Evolutionary conservation across 2,888 invertebrate species (phyloP), one percentile per base, ranked within the genome.

Genomic region (Acleris sparsana): DNA sequence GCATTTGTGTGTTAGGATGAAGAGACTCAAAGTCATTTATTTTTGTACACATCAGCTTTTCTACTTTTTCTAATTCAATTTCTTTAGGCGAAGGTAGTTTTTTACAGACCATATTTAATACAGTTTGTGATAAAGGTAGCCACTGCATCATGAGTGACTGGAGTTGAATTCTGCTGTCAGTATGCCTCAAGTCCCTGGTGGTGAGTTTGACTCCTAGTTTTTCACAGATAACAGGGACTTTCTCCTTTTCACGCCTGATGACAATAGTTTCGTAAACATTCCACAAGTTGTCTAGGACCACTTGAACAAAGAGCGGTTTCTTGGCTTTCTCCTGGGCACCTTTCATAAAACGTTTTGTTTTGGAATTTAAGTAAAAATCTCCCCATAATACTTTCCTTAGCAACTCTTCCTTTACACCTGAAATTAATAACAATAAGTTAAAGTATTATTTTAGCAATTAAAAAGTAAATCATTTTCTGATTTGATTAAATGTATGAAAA

Each of bases 301-400:
- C 94, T 84, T 98, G 97, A 1, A 97, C 97, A 88, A 99, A 99
- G 72, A 99, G 89, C 0, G 98, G 98, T 76, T 97, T 97, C 82
- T 98, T 98, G 0, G 97, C 97, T 83, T 97, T 97, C 72, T 96
- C 97, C 85, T 97, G 96, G 5, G 99, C 99, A 3, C 99, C 98
- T 81, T 95, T 94, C 93, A 96, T 93, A 56, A 98, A 96, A 63
- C 95, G 93, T 87, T 97, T 98, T 3, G 95, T 95, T 88, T 98
- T 98, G 2, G 94, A 84, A 80, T 97, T 97, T 53, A 98, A 93
- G 83, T 96, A 99, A 87, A 94, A 98, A 88, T 99, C 98, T 58
- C 99, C 98, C 99, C 99, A 99, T 1, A 99, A 88, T 0, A 97
- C 97, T 85, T 95, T 95, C 63, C 94, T 93, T 18, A 99, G 87